phyloP scores from a whole-genome alignment of 2,113 vertebrate species.

The Turnix velox region DNA sequence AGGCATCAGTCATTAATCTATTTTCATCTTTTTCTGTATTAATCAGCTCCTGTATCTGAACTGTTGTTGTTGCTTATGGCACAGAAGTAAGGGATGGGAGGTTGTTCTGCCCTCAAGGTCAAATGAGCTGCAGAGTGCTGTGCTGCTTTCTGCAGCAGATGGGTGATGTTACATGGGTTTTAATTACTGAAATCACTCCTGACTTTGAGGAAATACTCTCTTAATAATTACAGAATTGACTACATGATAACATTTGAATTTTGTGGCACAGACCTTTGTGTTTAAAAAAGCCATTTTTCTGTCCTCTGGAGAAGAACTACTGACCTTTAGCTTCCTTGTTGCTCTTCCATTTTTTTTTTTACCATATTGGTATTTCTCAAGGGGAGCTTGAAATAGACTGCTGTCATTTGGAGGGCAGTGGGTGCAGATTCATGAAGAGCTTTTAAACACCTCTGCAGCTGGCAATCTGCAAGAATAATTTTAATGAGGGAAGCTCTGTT shows the following conservation, averaged over 20 bases:
- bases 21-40: background rate
- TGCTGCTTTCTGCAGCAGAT: slow-evolving; percentile 10
- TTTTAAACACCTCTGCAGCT: background rate
- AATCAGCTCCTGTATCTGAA: background rate
- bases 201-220: background rate
- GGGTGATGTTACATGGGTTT: slow-evolving; percentile 15
- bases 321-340: background rate
- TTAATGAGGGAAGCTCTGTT: background rate
- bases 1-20: background rate
- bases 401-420: background rate
- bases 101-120: slow-evolving; percentile 19
- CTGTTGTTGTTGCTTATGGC: background rate
- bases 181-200: slow-evolving; percentile 35
- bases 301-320: background rate
- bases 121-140: background rate
- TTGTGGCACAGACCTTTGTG: background rate
- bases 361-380: background rate
- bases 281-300: background rate
- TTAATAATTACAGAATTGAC: background rate
- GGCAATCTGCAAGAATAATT: background rate
- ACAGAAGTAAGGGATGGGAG: background rate
- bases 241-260: background rate
- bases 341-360: background rate
- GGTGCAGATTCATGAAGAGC: background rate
- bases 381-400: background rate